Evolutionary conservation across 2,797 vertebrate species (phyloP).

Genomic region (Erpetoichthys calabaricus): DNA sequence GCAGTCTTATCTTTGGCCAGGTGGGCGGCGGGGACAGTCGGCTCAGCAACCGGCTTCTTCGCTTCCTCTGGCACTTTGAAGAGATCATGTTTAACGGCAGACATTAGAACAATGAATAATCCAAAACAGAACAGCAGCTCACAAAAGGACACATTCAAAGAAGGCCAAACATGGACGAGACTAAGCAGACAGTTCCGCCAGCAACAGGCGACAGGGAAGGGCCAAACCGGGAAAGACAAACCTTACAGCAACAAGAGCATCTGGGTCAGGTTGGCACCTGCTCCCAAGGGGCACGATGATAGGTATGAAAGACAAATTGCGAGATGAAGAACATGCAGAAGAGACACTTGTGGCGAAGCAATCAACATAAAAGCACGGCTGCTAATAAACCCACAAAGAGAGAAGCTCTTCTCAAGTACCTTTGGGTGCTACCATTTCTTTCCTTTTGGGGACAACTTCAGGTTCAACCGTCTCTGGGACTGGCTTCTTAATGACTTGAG

Average conservation of each 20-base stretch:
- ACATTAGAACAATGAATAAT: neutral
- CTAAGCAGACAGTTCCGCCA: no score
- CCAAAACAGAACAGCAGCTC: no score
- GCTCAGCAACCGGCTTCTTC: conserved; percentile 17
- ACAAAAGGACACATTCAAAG: no score
- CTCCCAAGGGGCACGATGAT: neutral
- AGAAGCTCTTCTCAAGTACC: conserved; percentile 29
- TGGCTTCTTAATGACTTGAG: conserved; percentile 32
- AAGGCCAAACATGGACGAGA: no score
- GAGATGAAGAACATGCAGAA: no score
- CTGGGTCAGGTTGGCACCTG: neutral
- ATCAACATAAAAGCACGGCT: no score
- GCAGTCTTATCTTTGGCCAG: conserved; percentile 16
- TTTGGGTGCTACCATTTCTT: conserved; percentile 29
- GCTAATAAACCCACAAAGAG: neutral
- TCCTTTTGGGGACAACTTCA: conserved; percentile 33
- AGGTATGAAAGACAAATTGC: no score
- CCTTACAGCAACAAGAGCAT: neutral
- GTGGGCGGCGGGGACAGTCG: conserved; percentile 7
- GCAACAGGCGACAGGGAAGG: no score
- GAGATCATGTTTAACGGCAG: conserved; percentile 3
- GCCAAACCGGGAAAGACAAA: neutral
- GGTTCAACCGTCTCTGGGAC: conserved; percentile 41
- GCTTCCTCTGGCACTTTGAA: conserved; percentile 24
- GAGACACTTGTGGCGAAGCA: no score